Evolutionary conservation across 2,797 vertebrate genomes (phyloP).

Genomic region (Lacerta viridis): DNA sequence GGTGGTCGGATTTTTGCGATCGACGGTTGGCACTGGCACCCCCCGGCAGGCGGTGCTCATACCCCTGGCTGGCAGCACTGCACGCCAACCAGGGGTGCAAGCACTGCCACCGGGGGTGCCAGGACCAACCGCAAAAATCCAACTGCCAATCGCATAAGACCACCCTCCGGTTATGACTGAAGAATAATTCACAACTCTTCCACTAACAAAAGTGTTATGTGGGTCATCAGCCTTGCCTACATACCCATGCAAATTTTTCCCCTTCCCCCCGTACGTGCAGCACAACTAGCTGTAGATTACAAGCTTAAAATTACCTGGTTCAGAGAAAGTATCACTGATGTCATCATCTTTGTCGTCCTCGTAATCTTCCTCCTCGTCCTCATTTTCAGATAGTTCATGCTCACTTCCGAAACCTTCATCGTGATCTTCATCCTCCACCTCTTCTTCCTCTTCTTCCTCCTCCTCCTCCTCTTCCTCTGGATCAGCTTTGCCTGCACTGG

Average conservation of each 20-base stretch:
- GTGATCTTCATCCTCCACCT: conserved; percentile 92
- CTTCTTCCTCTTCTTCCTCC: conserved; percentile 89
- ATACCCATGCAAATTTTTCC: conserved; percentile 39
- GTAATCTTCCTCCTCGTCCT: conserved; percentile 88
- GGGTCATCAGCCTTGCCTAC: conserved; percentile 2
- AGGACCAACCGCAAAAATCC: no score
- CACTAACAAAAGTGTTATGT: not conserved
- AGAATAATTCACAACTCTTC: conserved; percentile 25
- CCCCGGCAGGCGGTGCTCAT: no score
- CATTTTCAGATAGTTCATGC: conserved; percentile 96
- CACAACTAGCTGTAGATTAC: conserved; percentile 15
- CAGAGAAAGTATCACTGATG: conserved; percentile 97
- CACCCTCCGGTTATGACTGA: not conserved
- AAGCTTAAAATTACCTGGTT: conserved; percentile 87
- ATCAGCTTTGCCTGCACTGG: conserved; percentile 84
- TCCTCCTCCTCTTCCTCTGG: conserved; percentile 87
- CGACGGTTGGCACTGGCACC: no score
- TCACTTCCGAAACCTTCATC: conserved; percentile 98
- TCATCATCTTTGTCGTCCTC: conserved; percentile 88
- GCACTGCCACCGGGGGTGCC: no score
- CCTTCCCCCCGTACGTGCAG: not conserved
- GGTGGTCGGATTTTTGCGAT: no score
- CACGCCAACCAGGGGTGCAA: no score
- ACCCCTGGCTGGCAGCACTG: no score
- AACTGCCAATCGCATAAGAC: no score